Evolutionary conservation across 2,888 invertebrate species (phyloP).

Genomic region (Abscondita cerata): DNA sequence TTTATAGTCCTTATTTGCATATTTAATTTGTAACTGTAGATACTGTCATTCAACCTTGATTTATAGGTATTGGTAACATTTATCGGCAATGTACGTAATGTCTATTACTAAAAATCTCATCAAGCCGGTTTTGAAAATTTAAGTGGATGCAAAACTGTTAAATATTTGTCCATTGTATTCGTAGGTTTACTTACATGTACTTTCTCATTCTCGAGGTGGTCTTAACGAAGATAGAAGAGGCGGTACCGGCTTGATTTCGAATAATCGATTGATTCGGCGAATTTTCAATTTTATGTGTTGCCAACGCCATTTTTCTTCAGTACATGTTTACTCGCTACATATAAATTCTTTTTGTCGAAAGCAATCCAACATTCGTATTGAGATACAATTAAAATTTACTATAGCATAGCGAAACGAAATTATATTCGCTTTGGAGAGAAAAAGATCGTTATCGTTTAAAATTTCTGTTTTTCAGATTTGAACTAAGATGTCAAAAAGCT

Average conservation of each 20-base stretch:
- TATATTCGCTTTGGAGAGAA: no score
- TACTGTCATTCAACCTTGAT: conserved; percentile 9
- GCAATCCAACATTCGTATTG: no score
- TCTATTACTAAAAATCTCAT: conserved; percentile 16
- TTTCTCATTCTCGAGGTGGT: conserved; percentile 46
- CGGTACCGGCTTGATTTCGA: conserved; percentile 42
- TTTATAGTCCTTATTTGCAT: conserved; percentile 16
- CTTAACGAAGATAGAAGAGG: conserved; percentile 44
- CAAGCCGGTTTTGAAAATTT: conserved; percentile 27
- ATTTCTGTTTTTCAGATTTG: no score
- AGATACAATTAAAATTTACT: no score
- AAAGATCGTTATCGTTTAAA: no score
- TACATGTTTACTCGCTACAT: conserved; percentile 40
- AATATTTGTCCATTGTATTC: conserved; percentile 37
- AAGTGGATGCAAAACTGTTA: conserved; percentile 31
- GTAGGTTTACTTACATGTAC: conserved; percentile 37
- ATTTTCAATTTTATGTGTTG: conserved; percentile 49
- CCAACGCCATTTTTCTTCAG: conserved; percentile 45
- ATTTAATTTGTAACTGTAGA: conserved; percentile 21
- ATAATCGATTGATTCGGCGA: conserved; percentile 50
- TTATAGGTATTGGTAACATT: conserved; percentile 18
- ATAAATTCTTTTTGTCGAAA: conserved; percentile 36
- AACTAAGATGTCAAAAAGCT: no score
- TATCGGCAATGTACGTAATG: conserved; percentile 6
- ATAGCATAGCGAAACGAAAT: no score